Percentiles rank a stretch among this genome's conserved stretches.
phyloP scores from a whole-genome alignment of 2,888 invertebrate species.

The Copidosoma aretas region DNA sequence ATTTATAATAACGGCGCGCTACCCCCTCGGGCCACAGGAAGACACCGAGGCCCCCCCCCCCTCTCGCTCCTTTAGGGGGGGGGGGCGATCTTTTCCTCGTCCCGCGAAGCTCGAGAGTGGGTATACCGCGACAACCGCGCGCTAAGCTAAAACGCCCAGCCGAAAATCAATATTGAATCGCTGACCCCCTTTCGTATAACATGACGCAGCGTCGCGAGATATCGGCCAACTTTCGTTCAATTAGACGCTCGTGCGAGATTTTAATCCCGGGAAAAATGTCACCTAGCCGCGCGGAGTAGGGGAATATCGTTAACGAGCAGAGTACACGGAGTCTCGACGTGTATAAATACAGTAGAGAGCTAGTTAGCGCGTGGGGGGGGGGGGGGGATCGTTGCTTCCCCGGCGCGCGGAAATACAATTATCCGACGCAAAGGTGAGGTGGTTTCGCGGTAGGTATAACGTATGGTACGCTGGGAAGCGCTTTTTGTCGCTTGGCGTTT shows the following conservation, averaged over 20 bases:
- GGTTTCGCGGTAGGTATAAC: background rate
- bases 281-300: background rate
- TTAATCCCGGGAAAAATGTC: too few relatives aligned
- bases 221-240: too few relatives aligned
- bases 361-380: background rate
- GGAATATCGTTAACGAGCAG: slow-evolving; percentile 13
- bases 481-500: too few relatives aligned
- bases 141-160: slow-evolving; percentile 1
- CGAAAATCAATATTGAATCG: slow-evolving; percentile 30
- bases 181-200: background rate
- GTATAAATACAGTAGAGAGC: background rate
- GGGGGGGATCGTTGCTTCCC: background rate
- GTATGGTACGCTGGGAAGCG: too few relatives aligned
- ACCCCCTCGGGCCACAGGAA: too few relatives aligned
- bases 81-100: background rate
- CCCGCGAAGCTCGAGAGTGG: too few relatives aligned
- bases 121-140: slow-evolving; percentile 4
- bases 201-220: background rate
- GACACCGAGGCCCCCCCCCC: too few relatives aligned
- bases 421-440: background rate
- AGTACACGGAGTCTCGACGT: background rate
- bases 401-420: slow-evolving; percentile 26
- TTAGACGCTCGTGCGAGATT: too few relatives aligned
- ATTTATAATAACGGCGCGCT: too few relatives aligned
- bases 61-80: too few relatives aligned